Evolutionary conservation across 2,113 vertebrate species (phyloP), one percentile per base, ranked within the genome.

Genomic region (Bombycilla garrulus): DNA sequence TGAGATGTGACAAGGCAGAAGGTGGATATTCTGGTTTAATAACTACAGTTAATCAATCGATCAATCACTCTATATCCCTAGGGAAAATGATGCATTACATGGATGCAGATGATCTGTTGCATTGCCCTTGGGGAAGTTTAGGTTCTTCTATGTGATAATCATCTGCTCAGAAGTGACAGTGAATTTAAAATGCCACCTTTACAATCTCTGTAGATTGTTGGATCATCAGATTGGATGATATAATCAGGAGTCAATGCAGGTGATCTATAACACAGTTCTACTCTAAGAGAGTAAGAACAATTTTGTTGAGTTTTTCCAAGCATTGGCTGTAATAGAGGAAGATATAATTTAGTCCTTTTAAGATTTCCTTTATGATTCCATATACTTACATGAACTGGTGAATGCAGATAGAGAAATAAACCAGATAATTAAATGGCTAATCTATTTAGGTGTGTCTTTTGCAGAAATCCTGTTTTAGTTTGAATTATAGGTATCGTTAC

Each of bases 21-120:
- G 86, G 78, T 87, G 61, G 53, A 72, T 92, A 69, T 95, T 93
- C 78, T 91, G 53, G 19, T 87, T 95, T 93, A 87, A 69, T 87
- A 85, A 65, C 87, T 65, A 24, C 66, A 93, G 58, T 95, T 81
- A 92, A 95, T 95, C 91, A 71, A 73, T 94, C 10, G 0, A 78
- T 94, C 88, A 80, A 61, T 95, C 88, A 85, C 45, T 69, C 38
- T 29, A 0, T 84, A 28, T 67, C 70, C 42, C 50, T 31, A 50
- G 81, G 89, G 71, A 67, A 82, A 85, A 70, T 8, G 29, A 26
- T 69, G 58, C 20, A 16, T 87, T 95, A 33, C 88, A 58, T 28
- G 53, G 58, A 35, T 77, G 33, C 16, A 47, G 42, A 70, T 87
- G 62, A 85, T 95, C 65, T 76, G 57, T 82, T 93, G 54, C 26